Evolutionary conservation across 2,797 vertebrate species (phyloP), one percentile per base, ranked within the genome.

Genomic region (Anguilla marmorata): DNA sequence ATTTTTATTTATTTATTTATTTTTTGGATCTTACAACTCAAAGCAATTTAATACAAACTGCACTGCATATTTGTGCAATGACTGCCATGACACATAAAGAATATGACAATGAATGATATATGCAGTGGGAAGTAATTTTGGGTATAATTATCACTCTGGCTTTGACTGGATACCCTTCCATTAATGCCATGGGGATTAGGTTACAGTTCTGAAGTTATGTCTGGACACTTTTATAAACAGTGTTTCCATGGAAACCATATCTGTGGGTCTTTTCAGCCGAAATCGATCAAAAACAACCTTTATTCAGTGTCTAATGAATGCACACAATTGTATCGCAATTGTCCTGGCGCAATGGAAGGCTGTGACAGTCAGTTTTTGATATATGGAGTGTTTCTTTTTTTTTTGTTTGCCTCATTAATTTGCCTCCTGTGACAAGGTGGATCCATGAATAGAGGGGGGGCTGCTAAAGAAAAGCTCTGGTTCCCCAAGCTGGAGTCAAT

Each of bases 281-380:
- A 52, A 83, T 83, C 80, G 74, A 76, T 76, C 33, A 50, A 52
- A 83, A 83, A 52, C 48, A 83, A 83, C 80, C 45, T 83, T 83
- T 83, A 83, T 83, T 83, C 48, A 83, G 21, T 83, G 80, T 83
- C 48, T 83, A 83, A 52, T 83, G 48, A 83, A 83, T 48, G 80
- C 48, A 27, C 27, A 33, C 52, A 84, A 83, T 83, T n/a, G 80
- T 83, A 4, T 83, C 80, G 16, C 80, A 83, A 54, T 84, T 54
- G 50, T 84, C 52, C 48, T 33, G 4, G 83, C 27, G 24, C 52
- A 56, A 11, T 16, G 50, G 30, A 84, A 84, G 27, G 48, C 52
- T 33, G n/a, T 56, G 50, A 56, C 83, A 84, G 50, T 84, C 52
- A 16, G 24, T 84, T 56, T 41, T 56, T 84, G 83, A 56, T 84